These are phyloP conservation scores for Coregonus clupeaformis DNA, from an alignment of 2,113 vertebrate species.

Conservation along the genomic window DNA sequence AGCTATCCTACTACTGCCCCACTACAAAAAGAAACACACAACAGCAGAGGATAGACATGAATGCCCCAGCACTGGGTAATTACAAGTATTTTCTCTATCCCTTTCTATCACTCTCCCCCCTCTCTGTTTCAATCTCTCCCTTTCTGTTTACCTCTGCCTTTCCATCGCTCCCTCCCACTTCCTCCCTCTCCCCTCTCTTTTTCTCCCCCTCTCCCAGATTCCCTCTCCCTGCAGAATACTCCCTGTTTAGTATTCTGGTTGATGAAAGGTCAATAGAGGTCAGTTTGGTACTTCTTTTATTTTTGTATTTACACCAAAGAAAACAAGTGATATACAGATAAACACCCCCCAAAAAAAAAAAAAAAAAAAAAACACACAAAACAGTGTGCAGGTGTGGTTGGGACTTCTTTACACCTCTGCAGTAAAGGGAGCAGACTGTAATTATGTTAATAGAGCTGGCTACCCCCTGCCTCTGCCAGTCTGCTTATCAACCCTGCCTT, in stretches of 20 bases:
- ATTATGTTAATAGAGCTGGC: conserved; percentile 81
- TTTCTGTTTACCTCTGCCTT: conserved; percentile 27
- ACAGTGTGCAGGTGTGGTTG: too few relatives aligned
- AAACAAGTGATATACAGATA: too few relatives aligned
- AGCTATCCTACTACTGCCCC: too few relatives aligned
- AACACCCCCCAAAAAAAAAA: too few relatives aligned
- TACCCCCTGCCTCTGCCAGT: conserved; percentile 72
- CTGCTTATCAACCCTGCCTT: conserved; percentile 84
- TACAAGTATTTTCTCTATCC: conserved; percentile 58
- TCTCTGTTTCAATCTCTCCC: too few relatives aligned
- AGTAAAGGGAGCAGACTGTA: conserved; percentile 72
- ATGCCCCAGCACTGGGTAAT: conserved; percentile 77
- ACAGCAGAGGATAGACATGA: conserved; percentile 54
- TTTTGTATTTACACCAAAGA: too few relatives aligned
- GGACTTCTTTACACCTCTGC: conserved; percentile 71
- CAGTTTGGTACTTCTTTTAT: conserved; percentile 66
- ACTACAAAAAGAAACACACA: not conserved
- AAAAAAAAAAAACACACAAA: too few relatives aligned
- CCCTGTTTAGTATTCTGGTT: conserved; percentile 77
- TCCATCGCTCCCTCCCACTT: conserved; percentile 4
- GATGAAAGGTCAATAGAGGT: conserved; percentile 81
- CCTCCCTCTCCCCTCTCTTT: conserved; percentile 24
- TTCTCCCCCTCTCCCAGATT: conserved; percentile 4
- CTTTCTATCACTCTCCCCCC: too few relatives aligned
- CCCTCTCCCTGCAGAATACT: conserved; percentile 1